Base-by-base conservation (phyloP, 1,140 invertebrate genomes). In the Pristionchus pacificus region DNA sequence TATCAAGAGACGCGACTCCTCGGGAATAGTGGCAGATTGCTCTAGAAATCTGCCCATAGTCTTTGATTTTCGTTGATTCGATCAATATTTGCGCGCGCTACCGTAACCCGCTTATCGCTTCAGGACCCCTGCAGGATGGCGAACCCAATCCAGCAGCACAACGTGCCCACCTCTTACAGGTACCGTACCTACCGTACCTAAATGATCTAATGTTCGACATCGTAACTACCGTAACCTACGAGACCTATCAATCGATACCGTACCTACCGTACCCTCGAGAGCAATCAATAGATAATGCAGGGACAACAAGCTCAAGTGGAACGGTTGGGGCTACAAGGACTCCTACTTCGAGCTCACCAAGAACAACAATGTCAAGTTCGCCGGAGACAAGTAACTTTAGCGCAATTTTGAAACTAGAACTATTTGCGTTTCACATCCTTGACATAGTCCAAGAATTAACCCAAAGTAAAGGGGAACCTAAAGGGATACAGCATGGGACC, bases 311-410 rank as follows among this genome's bases (percentile, higher is more conserved):
- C 85, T 97, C 6, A 97, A 95, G 87, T 97, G 94, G 94, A 95
- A 97, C 86, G 95, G 95, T 58, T 98, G 95, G 95, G 95, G 95
- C 6, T 98, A 97, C 86, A 92, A 91, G 74, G 94, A 98, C 85
- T 92, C 92, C 0, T 87, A 89, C 78, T 95, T 95, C 85, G 81
- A 87, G 65, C 81, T 91, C 0, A 84, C 88, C 78, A 83, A 87
- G 76, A 87, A 89, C 78, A 87, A 77, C 33, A 79, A 86, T 64
- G 87, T 93, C 27, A 87, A 89, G 75, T 93, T 95, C 78, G 89
- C 88, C 57, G 91, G 92, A 57, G 86, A 89, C 74, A 89, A 91
- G 90, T 92, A 86, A 70, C 70, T n/a, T n/a, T 69, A 15, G 25
- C 33, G 24, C n/a, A 65, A 28, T 30, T 25, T 3, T 15, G n/a